Base-by-base conservation (phyloP, 2,113 vertebrate genomes). In the Thermophis baileyi region DNA sequence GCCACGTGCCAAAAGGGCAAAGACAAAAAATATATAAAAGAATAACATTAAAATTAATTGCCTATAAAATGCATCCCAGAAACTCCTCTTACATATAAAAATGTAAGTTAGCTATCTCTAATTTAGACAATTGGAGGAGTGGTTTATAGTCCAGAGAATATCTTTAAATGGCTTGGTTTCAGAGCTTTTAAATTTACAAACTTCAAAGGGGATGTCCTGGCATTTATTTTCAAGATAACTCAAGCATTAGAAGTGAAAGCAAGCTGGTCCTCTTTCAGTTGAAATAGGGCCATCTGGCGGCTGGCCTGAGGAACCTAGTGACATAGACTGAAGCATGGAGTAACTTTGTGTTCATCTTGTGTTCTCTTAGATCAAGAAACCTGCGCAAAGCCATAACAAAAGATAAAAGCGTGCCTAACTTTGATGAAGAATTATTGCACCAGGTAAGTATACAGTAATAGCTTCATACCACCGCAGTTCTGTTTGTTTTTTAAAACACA, bases 321-420 rank as follows among this genome's bases (percentile, higher is more conserved):
- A 20, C 90, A 35, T 14, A 54, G 89, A 90, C 22, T 40, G 9
- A 81, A 47, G 2, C 12, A 60, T 11, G 53, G 24, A 91, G 4
- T 51, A 27, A 85, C 46, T 46, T 92, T 85, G 30, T 30, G 25
- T 91, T 69, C 63, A 89, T 88, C 92, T 95, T 53, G 2, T 95
- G 8, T 40, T 89, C 92, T 97, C 74, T 94, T 88, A 98, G 97
- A 94, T 96, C 95, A 85, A 97, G 93, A 96, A 97, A 98, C 91
- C 97, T 98, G 96, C 97, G 96, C 96, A 98, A 97, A 95, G 96
- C 97, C n/a, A 95, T 98, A 90, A 97, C 97, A 35, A 97, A 97
- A 97, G 98, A 98, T 89, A 97, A 95, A 96, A 98, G 98, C 44
- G 96, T 98, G 35, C 97, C 98, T 8, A 97, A 98, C 95, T 96